These are phyloP conservation scores for Atopsyche davidsoni DNA, from an alignment of 1,140 invertebrate species.

Conservation along the genomic window DNA sequence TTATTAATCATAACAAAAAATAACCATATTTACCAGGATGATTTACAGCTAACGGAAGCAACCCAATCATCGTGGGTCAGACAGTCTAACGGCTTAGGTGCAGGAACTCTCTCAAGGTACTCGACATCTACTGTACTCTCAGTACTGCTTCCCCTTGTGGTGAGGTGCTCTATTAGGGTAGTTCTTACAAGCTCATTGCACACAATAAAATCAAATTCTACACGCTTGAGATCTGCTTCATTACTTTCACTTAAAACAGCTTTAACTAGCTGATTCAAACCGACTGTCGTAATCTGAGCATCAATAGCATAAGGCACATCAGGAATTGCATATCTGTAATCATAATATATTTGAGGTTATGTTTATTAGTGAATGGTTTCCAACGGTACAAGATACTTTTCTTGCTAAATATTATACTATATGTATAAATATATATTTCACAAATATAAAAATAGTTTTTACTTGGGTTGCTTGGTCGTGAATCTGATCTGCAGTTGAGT, in stretches of 20 bases:
- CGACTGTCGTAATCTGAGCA: slow-evolving; percentile 56
- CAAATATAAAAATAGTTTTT: slow-evolving; percentile 36
- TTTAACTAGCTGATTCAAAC: slow-evolving; percentile 78
- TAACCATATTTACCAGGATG: slow-evolving; percentile 71
- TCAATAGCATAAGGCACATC: slow-evolving; percentile 78
- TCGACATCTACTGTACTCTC: slow-evolving; percentile 82
- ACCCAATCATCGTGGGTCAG: slow-evolving; percentile 96
- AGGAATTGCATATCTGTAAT: slow-evolving; percentile 78
- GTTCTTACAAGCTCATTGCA: slow-evolving; percentile 71
- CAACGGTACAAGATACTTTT: not conserved
- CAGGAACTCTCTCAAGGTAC: slow-evolving; percentile 81
- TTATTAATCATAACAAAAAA: too few species aligned
- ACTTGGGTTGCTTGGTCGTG: slow-evolving; percentile 74
- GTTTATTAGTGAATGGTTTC: not conserved
- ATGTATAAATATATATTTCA: not conserved
- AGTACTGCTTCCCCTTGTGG: slow-evolving; percentile 59
- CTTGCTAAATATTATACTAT: not conserved
- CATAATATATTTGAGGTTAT: slow-evolving; percentile 5
- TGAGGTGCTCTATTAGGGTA: slow-evolving; percentile 62
- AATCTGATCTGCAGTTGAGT: slow-evolving; percentile 65
- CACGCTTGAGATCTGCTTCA: slow-evolving; percentile 41
- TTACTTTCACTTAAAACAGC: slow-evolving; percentile 64
- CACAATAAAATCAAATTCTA: slow-evolving; percentile 87
- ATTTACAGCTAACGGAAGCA: slow-evolving; percentile 66
- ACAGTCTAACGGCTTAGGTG: slow-evolving; percentile 85